phyloP scores from a whole-genome alignment of 2,113 vertebrate species.

The Clarias batrachus region DNA sequence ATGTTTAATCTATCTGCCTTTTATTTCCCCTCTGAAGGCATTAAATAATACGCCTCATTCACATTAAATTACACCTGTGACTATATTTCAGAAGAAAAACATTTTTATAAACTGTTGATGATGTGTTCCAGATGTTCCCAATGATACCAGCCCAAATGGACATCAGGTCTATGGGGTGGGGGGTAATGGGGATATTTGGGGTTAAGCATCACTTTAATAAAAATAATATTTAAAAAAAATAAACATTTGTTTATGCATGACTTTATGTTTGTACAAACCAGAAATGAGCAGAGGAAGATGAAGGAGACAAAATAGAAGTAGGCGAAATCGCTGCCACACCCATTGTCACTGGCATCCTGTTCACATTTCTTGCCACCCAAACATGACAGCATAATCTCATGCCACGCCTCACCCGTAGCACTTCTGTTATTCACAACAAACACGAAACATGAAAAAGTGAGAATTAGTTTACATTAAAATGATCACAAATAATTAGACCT shows the following conservation, averaged over 20 bases:
- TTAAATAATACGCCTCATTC: neutral
- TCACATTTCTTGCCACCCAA: constrained; percentile 84
- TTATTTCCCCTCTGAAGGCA: neutral
- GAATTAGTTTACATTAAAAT: neutral
- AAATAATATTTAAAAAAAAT: neutral
- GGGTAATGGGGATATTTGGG: neutral
- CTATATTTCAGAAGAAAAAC: neutral
- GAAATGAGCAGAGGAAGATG: constrained; percentile 98
- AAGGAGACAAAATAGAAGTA: constrained; percentile 99
- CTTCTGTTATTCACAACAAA: constrained; percentile 74
- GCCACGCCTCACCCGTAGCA: constrained; percentile 97
- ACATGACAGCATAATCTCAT: constrained; percentile 95
- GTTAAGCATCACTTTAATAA: neutral
- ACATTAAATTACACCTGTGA: neutral
- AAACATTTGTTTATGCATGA: neutral
- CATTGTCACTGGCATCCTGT: constrained; percentile 71
- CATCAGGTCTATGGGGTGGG: neutral
- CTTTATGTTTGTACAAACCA: constrained; percentile 77
- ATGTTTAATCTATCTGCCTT: neutral
- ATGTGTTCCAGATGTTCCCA: neutral
- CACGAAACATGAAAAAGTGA: neutral
- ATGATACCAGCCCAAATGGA: neutral
- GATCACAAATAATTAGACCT: neutral
- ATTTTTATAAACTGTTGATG: neutral
- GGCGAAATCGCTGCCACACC: constrained; percentile 95